Conservation (phyloP, 2,113 vertebrate genomes). For the Halichoerus grypus region DNA sequence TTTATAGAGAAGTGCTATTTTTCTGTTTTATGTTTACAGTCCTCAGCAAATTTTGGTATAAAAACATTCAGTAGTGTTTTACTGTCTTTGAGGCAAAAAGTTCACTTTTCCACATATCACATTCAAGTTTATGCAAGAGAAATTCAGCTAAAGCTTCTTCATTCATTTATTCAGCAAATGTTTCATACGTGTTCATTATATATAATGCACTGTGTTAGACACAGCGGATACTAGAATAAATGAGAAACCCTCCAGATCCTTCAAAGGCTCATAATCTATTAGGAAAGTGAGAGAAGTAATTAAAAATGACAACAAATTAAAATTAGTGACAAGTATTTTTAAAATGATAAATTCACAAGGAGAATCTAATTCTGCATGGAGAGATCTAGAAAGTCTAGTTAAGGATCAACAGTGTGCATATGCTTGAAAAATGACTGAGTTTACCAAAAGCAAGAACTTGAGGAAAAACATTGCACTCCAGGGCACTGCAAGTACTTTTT, state of each 20-base stretch:
- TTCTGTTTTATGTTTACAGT: background rate
- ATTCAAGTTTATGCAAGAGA: background rate
- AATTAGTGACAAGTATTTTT: background rate
- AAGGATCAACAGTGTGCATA: background rate
- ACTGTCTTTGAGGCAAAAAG: background rate
- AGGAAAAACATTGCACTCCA: background rate
- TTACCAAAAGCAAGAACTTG: slow-evolving; percentile 6
- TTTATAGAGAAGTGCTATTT: background rate
- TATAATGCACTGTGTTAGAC: background rate
- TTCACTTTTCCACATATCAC: background rate
- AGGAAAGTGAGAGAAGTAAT: background rate
- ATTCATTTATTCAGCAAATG: slow-evolving; percentile 31
- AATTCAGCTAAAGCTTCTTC: background rate
- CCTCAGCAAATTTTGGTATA: background rate
- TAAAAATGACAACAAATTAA: slow-evolving; percentile 50
- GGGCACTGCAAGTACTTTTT: background rate
- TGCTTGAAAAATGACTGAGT: background rate
- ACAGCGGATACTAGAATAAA: background rate
- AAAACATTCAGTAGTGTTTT: background rate
- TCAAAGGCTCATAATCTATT: background rate
- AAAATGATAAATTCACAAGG: slow-evolving; percentile 17
- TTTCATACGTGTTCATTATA: background rate
- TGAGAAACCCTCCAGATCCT: background rate
- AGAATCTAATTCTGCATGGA: background rate
- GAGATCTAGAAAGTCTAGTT: background rate